These are phyloP conservation scores for Drosophila leonis DNA, from an alignment of 2,888 invertebrate species.

Conservation along the genomic window DNA sequence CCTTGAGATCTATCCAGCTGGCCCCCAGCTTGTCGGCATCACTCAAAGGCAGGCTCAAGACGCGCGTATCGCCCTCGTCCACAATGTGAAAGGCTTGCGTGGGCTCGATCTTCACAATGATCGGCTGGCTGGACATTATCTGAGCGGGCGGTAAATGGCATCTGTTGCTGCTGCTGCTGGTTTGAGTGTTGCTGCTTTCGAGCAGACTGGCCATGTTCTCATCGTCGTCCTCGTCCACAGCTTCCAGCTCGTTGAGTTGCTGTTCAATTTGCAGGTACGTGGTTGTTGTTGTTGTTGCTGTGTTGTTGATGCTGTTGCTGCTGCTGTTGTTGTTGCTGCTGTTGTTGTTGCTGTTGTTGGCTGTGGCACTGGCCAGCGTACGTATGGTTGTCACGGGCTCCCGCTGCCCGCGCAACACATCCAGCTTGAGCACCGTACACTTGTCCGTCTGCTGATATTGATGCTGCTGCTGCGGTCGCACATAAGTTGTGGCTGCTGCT, in stretches of 20 bases:
- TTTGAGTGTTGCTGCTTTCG: constrained; percentile 4
- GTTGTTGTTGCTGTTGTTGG: neutral
- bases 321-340: neutral
- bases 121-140: constrained; percentile 79
- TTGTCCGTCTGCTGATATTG: constrained; percentile 85
- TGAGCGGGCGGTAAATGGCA: constrained; percentile 40
- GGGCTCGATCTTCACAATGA: constrained; percentile 84
- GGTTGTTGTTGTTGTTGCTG: constrained; percentile 38
- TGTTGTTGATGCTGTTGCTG: constrained; percentile 1
- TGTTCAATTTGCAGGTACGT: constrained; percentile 77
- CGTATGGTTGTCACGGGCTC: constrained; percentile 55
- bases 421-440: constrained; percentile 82
- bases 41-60: constrained; percentile 82
- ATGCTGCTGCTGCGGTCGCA: constrained; percentile 83
- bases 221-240: constrained; percentile 61
- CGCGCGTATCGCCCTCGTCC: constrained; percentile 84
- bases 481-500: constrained; percentile 35
- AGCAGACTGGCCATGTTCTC: constrained; percentile 63
- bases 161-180: constrained; percentile 27
- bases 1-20: constrained; percentile 84
- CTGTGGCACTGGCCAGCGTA: constrained; percentile 39
- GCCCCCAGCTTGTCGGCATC: constrained; percentile 84
- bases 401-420: constrained; percentile 72
- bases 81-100: constrained; percentile 84
- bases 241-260: constrained; percentile 66